Conservation (phyloP, 2,888 invertebrate species). For the Drosophila setosimentum region DNA sequence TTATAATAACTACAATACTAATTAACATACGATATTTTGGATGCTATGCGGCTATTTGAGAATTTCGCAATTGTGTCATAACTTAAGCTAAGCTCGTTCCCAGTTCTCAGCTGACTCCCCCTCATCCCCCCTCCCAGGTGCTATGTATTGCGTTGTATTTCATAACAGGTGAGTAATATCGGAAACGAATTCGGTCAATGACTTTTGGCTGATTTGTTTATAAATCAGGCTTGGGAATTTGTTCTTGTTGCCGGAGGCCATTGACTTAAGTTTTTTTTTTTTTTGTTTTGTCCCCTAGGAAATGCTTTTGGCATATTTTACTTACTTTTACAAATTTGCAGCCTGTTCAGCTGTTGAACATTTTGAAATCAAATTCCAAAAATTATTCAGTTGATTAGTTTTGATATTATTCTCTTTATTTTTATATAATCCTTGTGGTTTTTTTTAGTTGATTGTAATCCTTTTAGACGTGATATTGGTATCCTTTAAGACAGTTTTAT, state of each 20-base stretch:
- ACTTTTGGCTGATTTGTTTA: conserved; percentile 78
- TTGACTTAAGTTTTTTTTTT: conserved; percentile 56
- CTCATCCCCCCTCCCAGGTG: conserved; percentile 5
- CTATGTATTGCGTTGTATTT: conserved; percentile 59
- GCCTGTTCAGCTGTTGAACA: conserved; percentile 56
- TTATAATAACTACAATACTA: not conserved
- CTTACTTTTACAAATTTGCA: conserved; percentile 71
- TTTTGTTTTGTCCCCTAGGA: conserved; percentile 40
- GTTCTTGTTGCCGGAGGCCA: conserved; percentile 66
- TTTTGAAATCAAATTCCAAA: conserved; percentile 39
- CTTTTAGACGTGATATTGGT: conserved; percentile 28
- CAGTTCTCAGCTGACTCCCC: conserved; percentile 15
- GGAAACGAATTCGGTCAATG: conserved; percentile 80
- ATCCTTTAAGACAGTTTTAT: conserved; percentile 64
- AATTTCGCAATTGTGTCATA: conserved; percentile 61
- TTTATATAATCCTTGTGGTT: conserved; percentile 51
- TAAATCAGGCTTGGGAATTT: conserved; percentile 72
- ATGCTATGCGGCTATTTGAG: conserved; percentile 39
- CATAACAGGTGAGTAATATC: conserved; percentile 80
- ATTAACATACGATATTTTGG: conserved; percentile 29
- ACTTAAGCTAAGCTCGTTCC: conserved; percentile 22
- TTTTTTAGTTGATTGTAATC: conserved; percentile 35
- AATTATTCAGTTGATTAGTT: conserved; percentile 27
- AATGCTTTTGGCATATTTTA: conserved; percentile 48
- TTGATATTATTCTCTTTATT: conserved; percentile 2